Base-by-base conservation (phyloP, 2,113 vertebrate species). In the Sigmodon hispidus region DNA sequence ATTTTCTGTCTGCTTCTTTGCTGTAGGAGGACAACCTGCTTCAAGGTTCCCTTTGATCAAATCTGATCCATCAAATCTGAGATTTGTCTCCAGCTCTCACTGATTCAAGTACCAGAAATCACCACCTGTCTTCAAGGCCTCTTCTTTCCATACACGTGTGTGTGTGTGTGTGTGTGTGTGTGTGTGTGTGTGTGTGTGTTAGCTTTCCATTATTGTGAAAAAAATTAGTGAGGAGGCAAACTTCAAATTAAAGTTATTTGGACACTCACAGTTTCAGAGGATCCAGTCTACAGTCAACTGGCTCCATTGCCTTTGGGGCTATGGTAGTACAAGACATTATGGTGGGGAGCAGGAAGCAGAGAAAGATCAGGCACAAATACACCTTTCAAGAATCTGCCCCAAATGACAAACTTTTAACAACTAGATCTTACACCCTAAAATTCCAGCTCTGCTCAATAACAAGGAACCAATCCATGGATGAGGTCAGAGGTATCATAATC, bases 41-140 rank as follows among this genome's bases (percentile, higher is more conserved):
- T 90, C 50, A 13, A 0, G 70, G 2, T 52, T 57, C 92, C 67
- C 26, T 84, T 95, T 93, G 73, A 57, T 75, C 31, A 95, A 95
- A 91, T 63, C n/a, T 96, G 88, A 76, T 50, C 55, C 89, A 93
- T 45, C 87, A 29, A 77, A 96, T 72, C 12, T 63, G 3, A 72
- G 89, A 43, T 83, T 63, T 26, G 22, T 76, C 84, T 50, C 72
- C 72, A 31, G 26, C 17, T 84, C 40, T 84, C 40, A 85, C 12
- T 57, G 87, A 89, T 93, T 77, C 22, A 69, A n/a, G 85, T 34
- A 48, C 0, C 13, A 70, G 69, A 92, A 80, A 80, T 55, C 1
- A 67, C 0, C 0, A 50, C 52, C 55, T 83, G 21, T 22, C 52
- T 81, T 26, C n/a, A 83, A 26, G 15, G 57, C 4, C 59, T 65